Conservation (phyloP, 2,797 vertebrate genomes). For the Borostomias antarcticus region DNA sequence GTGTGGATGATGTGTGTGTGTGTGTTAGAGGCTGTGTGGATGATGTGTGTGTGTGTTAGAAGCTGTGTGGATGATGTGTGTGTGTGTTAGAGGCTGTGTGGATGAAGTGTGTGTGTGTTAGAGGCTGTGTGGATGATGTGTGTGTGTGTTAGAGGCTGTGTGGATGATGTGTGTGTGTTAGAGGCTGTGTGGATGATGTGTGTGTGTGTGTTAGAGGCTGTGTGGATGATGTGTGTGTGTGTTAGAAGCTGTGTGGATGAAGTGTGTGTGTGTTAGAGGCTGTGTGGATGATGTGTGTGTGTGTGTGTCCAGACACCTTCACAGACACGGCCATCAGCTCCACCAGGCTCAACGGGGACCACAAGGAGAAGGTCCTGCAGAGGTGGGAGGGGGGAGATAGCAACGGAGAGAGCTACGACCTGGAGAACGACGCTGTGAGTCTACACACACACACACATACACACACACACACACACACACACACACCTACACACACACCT, state of each 20-base stretch:
- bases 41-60: no score
- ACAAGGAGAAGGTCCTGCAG: constrained; percentile 91
- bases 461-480: background rate
- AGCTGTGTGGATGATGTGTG: no score
- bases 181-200: background rate
- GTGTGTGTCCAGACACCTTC: constrained; percentile 80
- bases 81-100: no score
- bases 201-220: background rate
- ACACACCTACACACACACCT: background rate
- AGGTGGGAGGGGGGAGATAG: constrained; percentile 92
- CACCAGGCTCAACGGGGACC: constrained; percentile 88
- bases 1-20: no score
- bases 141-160: no score
- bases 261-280: constrained; percentile 3
- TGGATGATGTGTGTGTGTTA: no score
- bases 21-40: no score
- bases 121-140: no score
- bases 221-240: background rate
- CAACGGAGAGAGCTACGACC: constrained; percentile 89
- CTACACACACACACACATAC: background rate
- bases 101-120: no score
- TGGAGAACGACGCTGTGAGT: constrained; percentile 87
- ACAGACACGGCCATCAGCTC: constrained; percentile 89
- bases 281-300: constrained; percentile 11
- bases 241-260: background rate